Percentiles rank a stretch among this genome's conserved stretches.
Evolutionary conservation across 2,888 invertebrate species (phyloP).

Genomic region (Drosophila paramelanica): DNA sequence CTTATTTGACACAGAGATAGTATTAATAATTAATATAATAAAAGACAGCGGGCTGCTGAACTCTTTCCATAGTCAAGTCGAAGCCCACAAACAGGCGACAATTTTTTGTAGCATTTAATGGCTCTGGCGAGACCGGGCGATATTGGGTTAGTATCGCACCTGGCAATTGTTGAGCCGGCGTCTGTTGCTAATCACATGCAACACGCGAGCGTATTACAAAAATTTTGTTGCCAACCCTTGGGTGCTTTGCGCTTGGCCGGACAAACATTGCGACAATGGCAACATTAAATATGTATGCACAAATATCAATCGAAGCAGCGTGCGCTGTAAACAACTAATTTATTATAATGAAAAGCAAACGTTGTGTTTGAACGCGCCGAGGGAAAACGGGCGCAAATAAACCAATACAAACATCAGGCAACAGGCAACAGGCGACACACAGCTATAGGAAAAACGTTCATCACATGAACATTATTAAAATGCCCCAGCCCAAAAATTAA

Average conservation of each 20-base stretch:
- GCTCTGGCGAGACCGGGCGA: constrained; percentile 26
- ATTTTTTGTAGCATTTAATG: constrained; percentile 37
- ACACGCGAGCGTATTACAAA: constrained; percentile 53
- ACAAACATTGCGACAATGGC: constrained; percentile 19
- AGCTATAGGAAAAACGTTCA: not conserved
- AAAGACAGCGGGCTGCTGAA: not conserved
- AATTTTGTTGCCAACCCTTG: constrained; percentile 1
- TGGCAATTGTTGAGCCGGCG: constrained; percentile 29
- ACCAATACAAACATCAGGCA: constrained; percentile 3
- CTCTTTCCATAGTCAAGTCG: not conserved
- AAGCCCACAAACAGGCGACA: constrained; percentile 2
- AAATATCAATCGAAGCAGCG: constrained; percentile 51
- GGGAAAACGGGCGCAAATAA: constrained; percentile 10
- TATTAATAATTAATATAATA: not conserved
- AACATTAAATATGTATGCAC: constrained; percentile 58
- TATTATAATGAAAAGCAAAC: constrained; percentile 65
- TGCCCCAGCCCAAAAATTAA: not conserved
- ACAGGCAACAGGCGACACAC: constrained; percentile 12
- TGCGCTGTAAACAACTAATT: constrained; percentile 57
- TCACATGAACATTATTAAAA: not conserved
- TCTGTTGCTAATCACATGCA: constrained; percentile 61
- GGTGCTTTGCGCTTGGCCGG: constrained; percentile 1
- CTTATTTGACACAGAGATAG: not conserved
- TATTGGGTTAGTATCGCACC: constrained; percentile 51
- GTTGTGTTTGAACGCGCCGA: constrained; percentile 22